Percentiles rank a stretch among this genome's conserved stretches.
These are phyloP conservation scores for Diorhabda sublineata DNA, from an alignment of 1,140 invertebrate species.

Conservation along the genomic window DNA sequence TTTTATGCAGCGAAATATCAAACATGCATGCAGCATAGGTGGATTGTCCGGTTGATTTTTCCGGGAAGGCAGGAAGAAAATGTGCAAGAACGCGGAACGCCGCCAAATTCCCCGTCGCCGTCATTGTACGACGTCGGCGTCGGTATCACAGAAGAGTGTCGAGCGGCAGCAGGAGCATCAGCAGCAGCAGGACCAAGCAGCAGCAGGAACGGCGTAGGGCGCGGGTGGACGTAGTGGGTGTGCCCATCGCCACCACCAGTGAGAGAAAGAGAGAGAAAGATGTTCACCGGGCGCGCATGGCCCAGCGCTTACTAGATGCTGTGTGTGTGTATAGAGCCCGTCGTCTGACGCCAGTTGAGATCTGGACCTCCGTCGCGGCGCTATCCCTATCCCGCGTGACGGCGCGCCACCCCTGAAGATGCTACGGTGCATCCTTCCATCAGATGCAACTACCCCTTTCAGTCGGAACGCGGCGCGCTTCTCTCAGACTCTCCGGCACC, in stretches of 20 bases:
- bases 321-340: conserved; percentile 11
- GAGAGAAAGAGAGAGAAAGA: conserved; percentile 30
- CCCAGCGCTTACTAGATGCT: conserved; percentile 14
- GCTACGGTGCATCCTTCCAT: neutral
- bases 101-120: conserved; percentile 19
- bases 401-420: conserved; percentile 9
- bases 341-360: conserved; percentile 39
- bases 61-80: conserved; percentile 37
- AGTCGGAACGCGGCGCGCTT: conserved; percentile 17
- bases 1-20: too few species aligned
- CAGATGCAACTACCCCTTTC: neutral
- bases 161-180: conserved; percentile 3
- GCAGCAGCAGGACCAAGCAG: conserved; percentile 6
- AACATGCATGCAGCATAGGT: conserved; percentile 2
- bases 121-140: neutral
- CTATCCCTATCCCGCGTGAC: conserved; percentile 37
- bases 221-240: conserved; percentile 26
- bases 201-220: conserved; percentile 12
- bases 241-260: conserved; percentile 19
- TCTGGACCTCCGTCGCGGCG: conserved; percentile 39
- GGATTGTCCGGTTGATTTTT: conserved; percentile 40
- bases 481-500: conserved; percentile 11
- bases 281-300: conserved; percentile 38
- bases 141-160: neutral
- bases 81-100: conserved; percentile 39